A percentile compares a stretch with the other conserved stretches of the same genome.
These are phyloP conservation scores for Erannis defoliaria DNA, from an alignment of 2,888 invertebrate genomes.

Conservation along the genomic window DNA sequence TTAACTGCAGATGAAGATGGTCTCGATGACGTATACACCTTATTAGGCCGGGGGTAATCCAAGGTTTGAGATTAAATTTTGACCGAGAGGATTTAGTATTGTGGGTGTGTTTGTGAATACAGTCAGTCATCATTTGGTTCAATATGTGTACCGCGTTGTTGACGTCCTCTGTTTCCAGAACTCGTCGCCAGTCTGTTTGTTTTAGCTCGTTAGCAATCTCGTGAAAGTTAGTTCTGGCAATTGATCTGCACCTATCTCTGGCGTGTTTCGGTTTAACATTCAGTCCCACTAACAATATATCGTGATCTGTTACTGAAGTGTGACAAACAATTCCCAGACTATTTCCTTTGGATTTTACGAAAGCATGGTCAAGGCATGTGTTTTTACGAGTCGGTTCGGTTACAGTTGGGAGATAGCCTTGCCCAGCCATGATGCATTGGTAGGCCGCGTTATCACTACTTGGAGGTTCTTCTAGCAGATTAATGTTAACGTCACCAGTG, in stretches of 20 bases:
- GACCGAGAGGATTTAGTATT: no score
- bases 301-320: neutral
- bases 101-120: no score
- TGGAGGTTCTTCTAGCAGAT: conserved; percentile 10
- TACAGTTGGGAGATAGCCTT: conserved; percentile 1
- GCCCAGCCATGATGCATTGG: neutral
- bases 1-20: no score
- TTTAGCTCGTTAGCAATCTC: neutral
- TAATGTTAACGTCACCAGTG: conserved; percentile 9
- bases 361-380: conserved; percentile 10
- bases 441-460: neutral
- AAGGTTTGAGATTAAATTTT: no score
- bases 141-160: no score
- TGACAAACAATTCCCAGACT: conserved; percentile 1
- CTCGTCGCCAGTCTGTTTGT: neutral
- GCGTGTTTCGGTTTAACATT: neutral
- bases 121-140: no score
- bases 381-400: neutral
- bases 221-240: neutral
- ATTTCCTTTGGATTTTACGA: neutral
- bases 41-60: no score
- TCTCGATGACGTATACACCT: no score
- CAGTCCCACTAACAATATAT: neutral
- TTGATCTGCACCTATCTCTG: neutral
- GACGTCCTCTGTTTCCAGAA: no score